A percentile compares a stretch with the other conserved stretches of the same genome.
Evolutionary conservation across 1,140 invertebrate species (phyloP).

Genomic region (Colletes latitarsis): DNA sequence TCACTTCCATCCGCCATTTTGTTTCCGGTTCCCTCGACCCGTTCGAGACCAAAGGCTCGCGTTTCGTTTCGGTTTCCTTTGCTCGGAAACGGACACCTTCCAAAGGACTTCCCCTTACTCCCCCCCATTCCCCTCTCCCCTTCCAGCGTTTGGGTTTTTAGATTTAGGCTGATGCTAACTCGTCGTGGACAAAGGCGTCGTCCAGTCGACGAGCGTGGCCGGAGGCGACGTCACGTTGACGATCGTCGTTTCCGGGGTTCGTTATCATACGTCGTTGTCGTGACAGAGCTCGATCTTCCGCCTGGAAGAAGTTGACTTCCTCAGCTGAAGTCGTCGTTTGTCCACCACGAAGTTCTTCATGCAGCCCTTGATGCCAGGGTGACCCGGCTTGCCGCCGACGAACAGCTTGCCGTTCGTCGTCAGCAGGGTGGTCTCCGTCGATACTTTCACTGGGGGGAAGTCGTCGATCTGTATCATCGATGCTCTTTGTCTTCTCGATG

Average conservation of each 20-base stretch:
- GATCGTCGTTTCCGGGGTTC: constrained; percentile 53
- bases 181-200: constrained; percentile 30
- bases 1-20: not conserved
- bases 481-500: constrained; percentile 78
- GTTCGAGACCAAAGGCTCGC: not conserved
- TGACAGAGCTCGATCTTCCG: constrained; percentile 80
- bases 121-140: too few species aligned
- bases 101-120: not conserved
- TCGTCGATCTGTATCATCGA: constrained; percentile 83
- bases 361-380: constrained; percentile 85
- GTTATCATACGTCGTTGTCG: constrained; percentile 81
- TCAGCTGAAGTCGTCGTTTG: constrained; percentile 78
- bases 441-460: constrained; percentile 72
- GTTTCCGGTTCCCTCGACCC: not conserved
- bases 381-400: constrained; percentile 81
- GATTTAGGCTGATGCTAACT: constrained; percentile 51
- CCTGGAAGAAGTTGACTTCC: constrained; percentile 49
- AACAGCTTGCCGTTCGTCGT: constrained; percentile 79
- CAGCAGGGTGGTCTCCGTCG: constrained; percentile 71
- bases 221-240: constrained; percentile 57
- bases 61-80: not conserved
- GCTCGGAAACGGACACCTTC: constrained; percentile 14
- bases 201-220: constrained; percentile 35
- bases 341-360: constrained; percentile 83
- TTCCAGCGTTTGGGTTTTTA: not conserved